These are phyloP conservation scores for Scaptomyza cyrtandrae DNA, from an alignment of 2,888 invertebrate genomes.

Conservation along the genomic window DNA sequence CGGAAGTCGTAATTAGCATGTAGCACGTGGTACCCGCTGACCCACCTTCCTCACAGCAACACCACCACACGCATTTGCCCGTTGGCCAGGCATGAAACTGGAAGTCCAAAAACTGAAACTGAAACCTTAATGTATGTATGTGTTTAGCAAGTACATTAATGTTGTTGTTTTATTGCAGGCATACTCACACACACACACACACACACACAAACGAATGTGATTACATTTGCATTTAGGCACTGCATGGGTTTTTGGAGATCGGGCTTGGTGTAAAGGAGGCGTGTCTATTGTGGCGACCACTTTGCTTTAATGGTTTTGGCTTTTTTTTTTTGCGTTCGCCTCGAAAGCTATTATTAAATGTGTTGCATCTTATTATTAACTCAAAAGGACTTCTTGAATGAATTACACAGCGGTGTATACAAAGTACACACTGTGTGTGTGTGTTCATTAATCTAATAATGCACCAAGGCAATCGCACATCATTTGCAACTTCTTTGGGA, in stretches of 20 bases:
- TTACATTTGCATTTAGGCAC: constrained; percentile 56
- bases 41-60: constrained; percentile 1
- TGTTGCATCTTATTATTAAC: constrained; percentile 76
- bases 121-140: constrained; percentile 54
- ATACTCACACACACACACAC: constrained; percentile 21
- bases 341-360: constrained; percentile 71
- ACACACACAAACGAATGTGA: constrained; percentile 25
- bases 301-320: constrained; percentile 66
- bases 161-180: constrained; percentile 13
- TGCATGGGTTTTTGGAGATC: background rate
- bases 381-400: constrained; percentile 35
- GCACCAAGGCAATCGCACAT: constrained; percentile 35
- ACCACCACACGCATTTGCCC: constrained; percentile 10
- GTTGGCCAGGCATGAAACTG: constrained; percentile 49
- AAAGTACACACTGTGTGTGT: constrained; percentile 2
- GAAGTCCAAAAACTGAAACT: constrained; percentile 44
- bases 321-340: constrained; percentile 37
- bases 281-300: constrained; percentile 62
- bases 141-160: constrained; percentile 43
- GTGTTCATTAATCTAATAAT: constrained; percentile 74
- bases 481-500: constrained; percentile 1
- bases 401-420: constrained; percentile 39
- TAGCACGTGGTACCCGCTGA: constrained; percentile 48
- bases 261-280: constrained; percentile 37
- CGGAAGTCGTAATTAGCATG: constrained; percentile 83